These are phyloP conservation scores for Cylloceria caligata DNA, from an alignment of 2,888 invertebrate species.

Conservation along the genomic window DNA sequence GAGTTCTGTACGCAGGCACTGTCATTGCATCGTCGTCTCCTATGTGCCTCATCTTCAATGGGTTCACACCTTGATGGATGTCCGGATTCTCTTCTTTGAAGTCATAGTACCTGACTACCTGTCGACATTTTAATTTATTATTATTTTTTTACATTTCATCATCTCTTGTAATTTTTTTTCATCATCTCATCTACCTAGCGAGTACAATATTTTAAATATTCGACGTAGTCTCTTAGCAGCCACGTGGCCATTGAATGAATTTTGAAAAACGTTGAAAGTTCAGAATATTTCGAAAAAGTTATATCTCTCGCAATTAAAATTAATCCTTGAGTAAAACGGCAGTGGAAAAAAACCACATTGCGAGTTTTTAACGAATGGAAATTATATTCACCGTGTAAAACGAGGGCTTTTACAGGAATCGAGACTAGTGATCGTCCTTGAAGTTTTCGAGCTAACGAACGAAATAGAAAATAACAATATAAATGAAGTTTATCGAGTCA, in stretches of 20 bases:
- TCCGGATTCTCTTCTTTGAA: slow-evolving; percentile 91
- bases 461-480: slow-evolving; percentile 16
- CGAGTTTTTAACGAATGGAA: slow-evolving; percentile 42
- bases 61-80: slow-evolving; percentile 89
- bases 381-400: slow-evolving; percentile 44
- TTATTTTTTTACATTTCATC: slow-evolving; percentile 3
- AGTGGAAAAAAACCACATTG: background rate
- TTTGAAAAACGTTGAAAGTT: too few species aligned
- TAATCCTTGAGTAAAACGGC: slow-evolving; percentile 27
- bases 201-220: too few species aligned
- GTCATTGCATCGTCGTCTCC: slow-evolving; percentile 90
- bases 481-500: slow-evolving; percentile 18
- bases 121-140: slow-evolving; percentile 67
- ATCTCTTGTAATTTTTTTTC: background rate
- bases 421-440: slow-evolving; percentile 24
- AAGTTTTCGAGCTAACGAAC: slow-evolving; percentile 13
- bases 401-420: slow-evolving; percentile 20
- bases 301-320: too few species aligned
- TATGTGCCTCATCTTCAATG: slow-evolving; percentile 87
- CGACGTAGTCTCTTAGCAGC: too few species aligned
- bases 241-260: too few species aligned
- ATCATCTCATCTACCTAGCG: background rate
- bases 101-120: slow-evolving; percentile 91
- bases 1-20: slow-evolving; percentile 92
- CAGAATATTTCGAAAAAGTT: too few species aligned